phyloP scores from a whole-genome alignment of 1,140 invertebrate species.

The Venturia canescens region DNA sequence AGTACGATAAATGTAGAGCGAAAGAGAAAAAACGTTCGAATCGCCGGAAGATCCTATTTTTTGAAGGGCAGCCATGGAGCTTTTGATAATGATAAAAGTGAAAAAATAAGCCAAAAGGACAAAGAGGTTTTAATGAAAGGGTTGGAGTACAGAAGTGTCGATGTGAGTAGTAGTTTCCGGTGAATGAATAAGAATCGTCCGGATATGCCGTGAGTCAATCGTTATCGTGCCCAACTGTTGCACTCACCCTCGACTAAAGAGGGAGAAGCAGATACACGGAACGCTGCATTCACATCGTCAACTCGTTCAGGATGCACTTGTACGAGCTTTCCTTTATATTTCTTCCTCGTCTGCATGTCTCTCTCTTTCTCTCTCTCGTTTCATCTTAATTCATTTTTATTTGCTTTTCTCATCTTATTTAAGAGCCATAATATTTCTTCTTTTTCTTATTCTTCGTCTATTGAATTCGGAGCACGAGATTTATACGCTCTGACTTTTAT shows the following conservation, averaged over 20 bases:
- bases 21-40: not conserved
- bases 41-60: not conserved
- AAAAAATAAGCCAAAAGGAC: not conserved
- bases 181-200: slow-evolving; percentile 14
- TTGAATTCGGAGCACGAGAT: not conserved
- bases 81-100: not conserved
- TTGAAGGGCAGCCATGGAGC: not conserved
- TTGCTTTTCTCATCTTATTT: not conserved
- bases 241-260: slow-evolving; percentile 4
- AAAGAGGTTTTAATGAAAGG: not conserved
- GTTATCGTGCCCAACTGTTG: slow-evolving; percentile 56
- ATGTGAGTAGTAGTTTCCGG: not conserved
- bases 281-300: not conserved
- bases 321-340: not conserved
- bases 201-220: slow-evolving; percentile 30
- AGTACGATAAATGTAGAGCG: not conserved
- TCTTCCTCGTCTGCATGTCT: too few species aligned
- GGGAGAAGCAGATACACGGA: slow-evolving; percentile 18
- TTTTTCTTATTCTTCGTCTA: not conserved
- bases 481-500: not conserved
- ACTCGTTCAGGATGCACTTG: not conserved
- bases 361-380: not conserved
- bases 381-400: not conserved
- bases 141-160: not conserved
- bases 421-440: not conserved